Base-by-base conservation (phyloP, 2,797 vertebrate species). In the Acipenser transmontanus region DNA sequence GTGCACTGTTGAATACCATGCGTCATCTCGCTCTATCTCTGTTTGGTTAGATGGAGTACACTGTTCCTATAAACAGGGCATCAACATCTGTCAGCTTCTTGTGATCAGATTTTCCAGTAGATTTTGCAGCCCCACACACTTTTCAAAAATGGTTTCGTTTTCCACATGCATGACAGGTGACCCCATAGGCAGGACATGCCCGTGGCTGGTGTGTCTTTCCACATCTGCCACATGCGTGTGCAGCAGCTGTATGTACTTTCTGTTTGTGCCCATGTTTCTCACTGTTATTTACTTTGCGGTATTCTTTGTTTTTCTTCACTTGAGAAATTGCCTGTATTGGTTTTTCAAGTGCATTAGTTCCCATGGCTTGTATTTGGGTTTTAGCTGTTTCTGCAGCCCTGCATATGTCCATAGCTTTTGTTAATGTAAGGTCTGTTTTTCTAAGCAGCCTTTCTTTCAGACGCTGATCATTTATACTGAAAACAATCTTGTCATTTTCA, bases 401-500 rank as follows among this genome's bases (percentile, higher is more conserved):
- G 7, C 70, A 68, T 20, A 69, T 52, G 8, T 66, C 66, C 47
- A 68, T 65, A 6, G 67, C 70, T 60, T 47, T 52, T 10, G 8
- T n/a, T 11, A 66, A 9, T 6, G 54, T 17, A 0, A 72, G 8
- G 0, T 63, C 61, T 47, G 7, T 69, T 48, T 72, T 63, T 8
- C 60, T 14, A 3, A 66, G 20, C 48, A 69, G 12, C 60, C 70
- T 68, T 17, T 68, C 63, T 17, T 71, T 68, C 7, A 68, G 56
- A 61, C 12, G 50, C n/a, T 9, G 6, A 12, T 65, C 59, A 17
- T 8, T 61, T 64, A 68, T 59, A n/a, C 64, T 66, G 7, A 69
- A 66, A 8, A 70, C 61, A 7, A 73, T 6, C 20, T 69, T 71
- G 7, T 70, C 66, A 63, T 66, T 47, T 8, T 70, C 65, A 49